Conservation (phyloP, 2,113 vertebrate species). For the Cacatua alba region DNA sequence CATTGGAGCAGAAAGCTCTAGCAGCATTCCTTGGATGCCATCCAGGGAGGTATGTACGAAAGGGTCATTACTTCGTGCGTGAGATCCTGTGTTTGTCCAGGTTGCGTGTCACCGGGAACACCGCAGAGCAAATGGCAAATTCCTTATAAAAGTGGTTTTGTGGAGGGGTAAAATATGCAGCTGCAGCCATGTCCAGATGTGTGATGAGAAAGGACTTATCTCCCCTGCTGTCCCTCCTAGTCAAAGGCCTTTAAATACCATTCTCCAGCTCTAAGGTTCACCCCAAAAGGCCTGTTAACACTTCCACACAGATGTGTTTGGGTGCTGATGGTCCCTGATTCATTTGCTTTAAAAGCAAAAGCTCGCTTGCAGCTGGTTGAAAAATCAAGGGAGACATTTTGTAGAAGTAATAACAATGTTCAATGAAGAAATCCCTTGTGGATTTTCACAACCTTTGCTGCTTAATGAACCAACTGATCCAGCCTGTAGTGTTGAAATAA, state of each 20-base stretch:
- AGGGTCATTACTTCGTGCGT: not conserved
- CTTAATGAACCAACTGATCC: constrained; percentile 54
- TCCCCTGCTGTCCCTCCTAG: not conserved
- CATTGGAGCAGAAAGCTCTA: not conserved
- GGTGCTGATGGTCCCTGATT: constrained; percentile 15
- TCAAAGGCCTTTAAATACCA: not conserved
- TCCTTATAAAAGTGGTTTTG: not conserved
- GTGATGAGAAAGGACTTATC: not conserved
- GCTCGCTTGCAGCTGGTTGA: not conserved
- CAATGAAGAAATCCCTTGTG: not conserved
- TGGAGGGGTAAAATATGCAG: not conserved
- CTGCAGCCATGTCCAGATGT: constrained; percentile 23
- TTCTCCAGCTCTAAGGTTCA: not conserved
- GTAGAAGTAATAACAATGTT: not conserved
- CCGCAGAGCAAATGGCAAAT: not conserved
- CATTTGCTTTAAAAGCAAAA: not conserved
- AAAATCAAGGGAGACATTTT: not conserved
- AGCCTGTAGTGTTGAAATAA: constrained; percentile 38
- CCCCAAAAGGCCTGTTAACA: constrained; percentile 17
- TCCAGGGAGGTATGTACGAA: not conserved
- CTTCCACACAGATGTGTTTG: constrained; percentile 34
- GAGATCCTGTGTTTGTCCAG: not conserved
- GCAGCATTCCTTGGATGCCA: constrained; percentile 41
- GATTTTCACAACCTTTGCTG: constrained; percentile 26
- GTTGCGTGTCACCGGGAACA: not conserved